Base-by-base conservation (phyloP, 2,888 invertebrate genomes). In the Phragmatobia fuliginosa region DNA sequence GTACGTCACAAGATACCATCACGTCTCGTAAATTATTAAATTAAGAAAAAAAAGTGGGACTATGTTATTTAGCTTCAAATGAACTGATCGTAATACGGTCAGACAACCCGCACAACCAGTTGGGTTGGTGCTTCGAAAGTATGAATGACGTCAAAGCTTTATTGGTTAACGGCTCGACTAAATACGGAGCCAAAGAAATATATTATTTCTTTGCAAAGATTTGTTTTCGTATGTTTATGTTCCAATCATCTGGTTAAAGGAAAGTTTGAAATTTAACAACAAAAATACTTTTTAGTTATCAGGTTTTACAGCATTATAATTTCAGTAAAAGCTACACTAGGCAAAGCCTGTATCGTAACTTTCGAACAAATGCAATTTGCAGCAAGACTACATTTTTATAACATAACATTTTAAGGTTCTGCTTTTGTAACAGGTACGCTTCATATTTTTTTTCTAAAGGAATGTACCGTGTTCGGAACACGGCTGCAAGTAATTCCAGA, bases 111-210 rank as follows among this genome's bases (percentile, higher is more conserved):
- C 18, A 60, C 28, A 61, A 66, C 62, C 62, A 59, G 60, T 60
- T 60, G 25, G 10, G 28, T 38, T n/a, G 49, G 36, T 45, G 32
- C 59, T 66, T 59, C 59, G 58, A 59, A 66, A 52, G 38, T 56
- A 16, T 62, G 16, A 16, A 64, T 68, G 68, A 68, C 68, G 68
- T 68, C 68, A 68, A 63, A 45, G 31, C 32, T 56, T 41, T 62
- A 25, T 36, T 32, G 31, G 56, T 52, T 67, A 62, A 68, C 33
- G 41, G 41, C 31, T 28, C 28, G 10, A 25, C 25, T 56, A 58
- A 32, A 62, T 64, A 25, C 6, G 56, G 38, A n/a, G n/a, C 18
- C 36, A 6, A 11, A 38, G 62, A 28, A 56, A 56, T n/a, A 25
- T 25, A 28, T n/a, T n/a, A n/a, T 28, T 28, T 56, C 25, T 28